Conservation (phyloP, 2,113 vertebrate genomes). For the Cygnus atratus region DNA sequence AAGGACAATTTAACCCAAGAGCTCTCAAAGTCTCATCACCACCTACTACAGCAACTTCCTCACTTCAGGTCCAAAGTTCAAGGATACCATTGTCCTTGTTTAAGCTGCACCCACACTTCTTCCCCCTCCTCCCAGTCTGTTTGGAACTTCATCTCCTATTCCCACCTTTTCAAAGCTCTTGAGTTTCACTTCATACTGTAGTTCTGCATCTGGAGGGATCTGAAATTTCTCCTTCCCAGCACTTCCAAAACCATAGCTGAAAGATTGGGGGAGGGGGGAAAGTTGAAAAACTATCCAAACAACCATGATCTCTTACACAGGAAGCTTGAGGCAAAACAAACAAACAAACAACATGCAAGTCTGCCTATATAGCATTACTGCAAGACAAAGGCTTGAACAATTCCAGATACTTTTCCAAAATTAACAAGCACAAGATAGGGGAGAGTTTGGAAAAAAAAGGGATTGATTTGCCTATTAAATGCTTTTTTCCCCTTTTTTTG, state of each 20-base stretch:
- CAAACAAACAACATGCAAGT: not conserved
- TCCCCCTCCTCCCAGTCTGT: not conserved
- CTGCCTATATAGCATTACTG: not conserved
- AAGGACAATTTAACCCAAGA: not conserved
- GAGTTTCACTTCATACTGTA: slow-evolving; percentile 90
- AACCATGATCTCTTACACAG: not conserved
- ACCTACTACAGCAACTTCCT: not conserved
- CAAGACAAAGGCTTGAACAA: not conserved
- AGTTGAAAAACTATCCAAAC: not conserved
- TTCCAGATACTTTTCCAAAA: not conserved
- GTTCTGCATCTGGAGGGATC: slow-evolving; percentile 85
- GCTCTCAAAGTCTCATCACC: not conserved
- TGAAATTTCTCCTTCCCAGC: slow-evolving; percentile 85
- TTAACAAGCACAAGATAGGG: not conserved
- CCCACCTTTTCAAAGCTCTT: slow-evolving; percentile 93
- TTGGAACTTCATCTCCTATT: not conserved
- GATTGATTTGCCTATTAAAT: not conserved
- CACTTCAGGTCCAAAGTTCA: not conserved
- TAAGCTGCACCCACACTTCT: not conserved
- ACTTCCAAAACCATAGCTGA: slow-evolving; percentile 90
- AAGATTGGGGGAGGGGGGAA: not conserved
- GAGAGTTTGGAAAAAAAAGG: not conserved
- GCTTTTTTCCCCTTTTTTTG: too few relatives aligned
- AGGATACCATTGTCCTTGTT: not conserved
- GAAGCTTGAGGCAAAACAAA: not conserved